phyloP scores from a whole-genome alignment of 30 jellyfish, hydroid and myxozoan genomes.

The Aurelia aurita region DNA sequence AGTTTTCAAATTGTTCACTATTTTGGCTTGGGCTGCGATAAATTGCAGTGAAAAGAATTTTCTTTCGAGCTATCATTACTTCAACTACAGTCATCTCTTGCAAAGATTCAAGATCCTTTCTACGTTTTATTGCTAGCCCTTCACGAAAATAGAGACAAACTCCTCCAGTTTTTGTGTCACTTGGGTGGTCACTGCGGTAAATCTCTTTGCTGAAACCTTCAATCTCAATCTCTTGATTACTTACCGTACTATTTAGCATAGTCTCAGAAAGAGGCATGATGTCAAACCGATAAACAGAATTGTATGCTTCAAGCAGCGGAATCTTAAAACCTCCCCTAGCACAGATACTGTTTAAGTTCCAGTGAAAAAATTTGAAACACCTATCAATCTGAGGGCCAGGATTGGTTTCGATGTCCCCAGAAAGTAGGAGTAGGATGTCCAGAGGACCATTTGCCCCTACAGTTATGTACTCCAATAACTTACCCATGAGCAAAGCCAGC shows the following conservation, averaged over 20 bases:
- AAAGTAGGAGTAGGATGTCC: slow-evolving; percentile 23
- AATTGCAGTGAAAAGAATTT: slow-evolving; percentile 6
- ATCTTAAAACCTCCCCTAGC: slow-evolving; percentile 12
- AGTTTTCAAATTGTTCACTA: not conserved
- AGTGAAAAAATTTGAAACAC: slow-evolving; percentile 26
- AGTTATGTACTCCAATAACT: not conserved
- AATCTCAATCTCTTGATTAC: too few relatives aligned
- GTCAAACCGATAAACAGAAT: slow-evolving; percentile 26
- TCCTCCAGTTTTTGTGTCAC: too few relatives aligned
- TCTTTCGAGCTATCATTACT: slow-evolving; percentile 8
- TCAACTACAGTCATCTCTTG: slow-evolving; percentile 12
- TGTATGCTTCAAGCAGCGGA: slow-evolving; percentile 22
- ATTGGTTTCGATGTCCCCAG: slow-evolving; percentile 25
- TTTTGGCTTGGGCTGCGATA: slow-evolving; percentile 31
- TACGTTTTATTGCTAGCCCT: slow-evolving; percentile 13
- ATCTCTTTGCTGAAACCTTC: too few relatives aligned
- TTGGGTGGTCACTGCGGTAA: too few relatives aligned
- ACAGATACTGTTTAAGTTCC: not conserved
- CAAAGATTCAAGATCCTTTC: slow-evolving; percentile 29
- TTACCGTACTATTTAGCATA: too few relatives aligned
- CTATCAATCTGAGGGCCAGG: slow-evolving; percentile 37
- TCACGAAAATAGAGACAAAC: too few relatives aligned
- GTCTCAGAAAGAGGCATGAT: slow-evolving; percentile 19
- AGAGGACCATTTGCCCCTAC: not conserved
- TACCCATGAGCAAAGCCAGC: not conserved